Base-by-base conservation (phyloP, 2,797 vertebrate species). In the Buceros bicornis region DNA sequence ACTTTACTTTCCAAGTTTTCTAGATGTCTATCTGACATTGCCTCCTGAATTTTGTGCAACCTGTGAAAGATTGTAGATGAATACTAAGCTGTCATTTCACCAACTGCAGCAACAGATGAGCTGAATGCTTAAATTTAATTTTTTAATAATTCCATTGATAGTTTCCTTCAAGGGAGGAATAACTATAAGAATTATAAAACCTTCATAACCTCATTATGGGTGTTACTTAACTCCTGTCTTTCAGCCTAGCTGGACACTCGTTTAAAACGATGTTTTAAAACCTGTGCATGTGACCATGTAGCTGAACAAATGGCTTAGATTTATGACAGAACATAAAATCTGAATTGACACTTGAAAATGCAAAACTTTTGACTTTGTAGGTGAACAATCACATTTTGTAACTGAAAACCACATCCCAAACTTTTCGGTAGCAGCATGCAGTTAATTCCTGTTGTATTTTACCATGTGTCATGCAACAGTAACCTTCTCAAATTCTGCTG, bases 91-190 rank as follows among this genome's bases (percentile, higher is more conserved):
- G 77, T 89, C 73, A 31, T 89, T 77, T 76, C 85, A 89, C 82
- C 31, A 65, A 80, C 82, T 84, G 89, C 62, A 84, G 76, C 90
- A 95, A 64, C 45, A 3, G 48, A 53, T 86, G 78, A 87, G 86
- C 82, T 56, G 78, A 92, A 94, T 94, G 85, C 51, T 95, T 92
- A 80, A 90, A 84, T 94, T 90, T 95, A 78, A 91, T 72, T 93
- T 95, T 97, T 93, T 94, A 95, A 94, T 94, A 92, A 82, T 58
- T 86, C 87, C 83, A 37, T 95, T 96, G 96, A 93, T 94, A 89
- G 88, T 86, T 96, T 81, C 79, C 87, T 85, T 84, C 71, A 70
- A 85, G 95, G 66, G 66, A 95, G 76, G 71, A 91, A 69, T 90
- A 95, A 66, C 90, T 89, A 28, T 56, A 91, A 85, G 83, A 91